Base-by-base conservation (phyloP, 1,140 invertebrate genomes). In the Odontomachus brunneus region DNA sequence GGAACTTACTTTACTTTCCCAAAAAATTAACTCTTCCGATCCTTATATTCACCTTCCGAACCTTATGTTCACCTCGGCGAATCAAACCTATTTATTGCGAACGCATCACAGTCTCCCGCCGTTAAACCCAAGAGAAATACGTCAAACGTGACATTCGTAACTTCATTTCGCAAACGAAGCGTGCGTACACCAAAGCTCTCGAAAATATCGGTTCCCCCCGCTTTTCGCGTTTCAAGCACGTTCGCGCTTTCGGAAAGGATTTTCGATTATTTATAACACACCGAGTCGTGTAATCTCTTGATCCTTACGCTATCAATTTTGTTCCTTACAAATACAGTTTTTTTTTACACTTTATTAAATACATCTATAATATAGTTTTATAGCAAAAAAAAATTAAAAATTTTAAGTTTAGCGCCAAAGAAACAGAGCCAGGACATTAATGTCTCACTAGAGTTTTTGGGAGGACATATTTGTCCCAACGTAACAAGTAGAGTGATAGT, bases 191-290 rank as follows among this genome's bases (percentile, higher is more conserved):
- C 38, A 38, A 29, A 29, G 19, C 14, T 29, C 51, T 80, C 9
- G 22, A 48, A 80, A 80, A 80, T 80, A 71, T 11, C 24, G n/a
- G 3, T 5, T 44, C 38, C 38, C 38, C 4, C 7, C 24, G 49
- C 29, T 80, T 59, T 80, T 71, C 38, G 38, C 38, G 38, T 44
- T 44, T 44, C 9, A 1, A 11, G 38, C 38, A 5, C 38, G 38
- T 44, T 44, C 29, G 11, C 22, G 22, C 33, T 44, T 19, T 67
- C 33, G 12, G 44, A 53, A 22, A 33, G 53, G 33, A 3, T 59
- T 22, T 7, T 80, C 38, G 51, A 80, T 80, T 69, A 59, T 57
- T 71, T 55, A 44, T 4, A 14, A 24, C 51, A 24, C 51, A 17
- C 57, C 51, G 26, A 71, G 19, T 33, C 33, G 17, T 63, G 44